A percentile compares a stretch with the other conserved stretches of the same genome.
Evolutionary conservation across 2,113 vertebrate genomes (phyloP).

Genomic region (Ornithorhynchus anatinus): DNA sequence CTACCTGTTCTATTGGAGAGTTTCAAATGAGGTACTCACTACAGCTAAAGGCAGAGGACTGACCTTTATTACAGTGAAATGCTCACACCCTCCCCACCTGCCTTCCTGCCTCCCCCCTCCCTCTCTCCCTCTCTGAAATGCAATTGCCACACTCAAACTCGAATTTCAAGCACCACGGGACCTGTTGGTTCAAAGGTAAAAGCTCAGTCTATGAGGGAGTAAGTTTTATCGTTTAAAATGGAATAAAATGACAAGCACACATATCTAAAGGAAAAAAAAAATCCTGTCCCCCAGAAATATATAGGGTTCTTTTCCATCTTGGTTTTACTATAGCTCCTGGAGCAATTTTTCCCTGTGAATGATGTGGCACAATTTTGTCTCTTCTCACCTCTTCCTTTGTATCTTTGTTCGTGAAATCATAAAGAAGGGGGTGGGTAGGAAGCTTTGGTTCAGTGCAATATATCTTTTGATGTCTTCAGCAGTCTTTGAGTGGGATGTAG

Average conservation of each 20-base stretch:
- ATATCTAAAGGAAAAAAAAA: background rate
- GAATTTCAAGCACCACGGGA: too few species aligned
- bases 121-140: background rate
- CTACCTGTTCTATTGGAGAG: too few species aligned
- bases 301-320: background rate
- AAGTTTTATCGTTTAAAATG: too few species aligned
- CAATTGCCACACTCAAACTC: too few species aligned
- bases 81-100: too few species aligned
- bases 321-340: background rate
- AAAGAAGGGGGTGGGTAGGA: conserved; percentile 16
- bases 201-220: too few species aligned
- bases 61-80: too few species aligned
- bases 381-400: background rate
- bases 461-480: conserved; percentile 48
- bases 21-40: too few species aligned
- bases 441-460: conserved; percentile 49
- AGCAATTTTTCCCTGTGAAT: background rate
- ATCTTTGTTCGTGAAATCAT: conserved; percentile 7
- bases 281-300: background rate
- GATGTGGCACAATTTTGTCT: conserved; percentile 2
- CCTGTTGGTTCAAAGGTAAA: too few species aligned
- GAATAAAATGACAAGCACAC: background rate
- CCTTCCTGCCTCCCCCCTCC: background rate
- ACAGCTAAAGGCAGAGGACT: too few species aligned
- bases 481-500: conserved; percentile 27